Conservation (phyloP, 2,797 vertebrate genomes). For the Rhadinocentrus ornatus region DNA sequence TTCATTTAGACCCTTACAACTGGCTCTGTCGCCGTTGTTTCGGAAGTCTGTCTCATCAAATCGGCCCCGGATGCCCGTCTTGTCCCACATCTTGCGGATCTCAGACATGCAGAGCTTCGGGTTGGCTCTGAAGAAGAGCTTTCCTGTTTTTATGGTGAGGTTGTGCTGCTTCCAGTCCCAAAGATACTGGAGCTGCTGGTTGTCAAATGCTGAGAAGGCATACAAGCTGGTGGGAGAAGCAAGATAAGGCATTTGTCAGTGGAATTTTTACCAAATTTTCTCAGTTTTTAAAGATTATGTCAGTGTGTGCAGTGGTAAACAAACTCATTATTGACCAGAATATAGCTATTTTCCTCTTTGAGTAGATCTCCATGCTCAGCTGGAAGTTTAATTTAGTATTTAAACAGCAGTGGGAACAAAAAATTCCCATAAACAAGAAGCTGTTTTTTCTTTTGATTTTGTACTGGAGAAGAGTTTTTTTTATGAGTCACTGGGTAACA, state of each 20-base stretch:
- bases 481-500: conserved; percentile 61
- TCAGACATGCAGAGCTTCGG: conserved; percentile 95
- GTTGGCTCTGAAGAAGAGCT: conserved; percentile 93
- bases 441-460: conserved; percentile 16
- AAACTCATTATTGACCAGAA: conserved; percentile 10
- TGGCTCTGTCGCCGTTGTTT: conserved; percentile 94
- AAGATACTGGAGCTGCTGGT: conserved; percentile 96
- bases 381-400: conserved; percentile 23
- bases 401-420: conserved; percentile 16
- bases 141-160: conserved; percentile 91
- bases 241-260: conserved; percentile 1
- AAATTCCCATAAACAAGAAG: conserved; percentile 30
- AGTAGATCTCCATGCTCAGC: conserved; percentile 18
- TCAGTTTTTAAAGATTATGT: not conserved
- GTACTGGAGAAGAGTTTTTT: conserved; percentile 13
- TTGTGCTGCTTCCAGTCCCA: conserved; percentile 99
- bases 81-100: conserved; percentile 95
- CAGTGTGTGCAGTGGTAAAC: conserved; percentile 11
- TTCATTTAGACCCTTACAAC: conserved; percentile 86
- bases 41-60: conserved; percentile 89
- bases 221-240: conserved; percentile 83
- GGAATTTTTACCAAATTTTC: not conserved
- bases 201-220: conserved; percentile 93
- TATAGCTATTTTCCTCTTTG: conserved; percentile 23
- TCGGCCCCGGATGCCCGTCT: conserved; percentile 88